Conservation (phyloP, 2,113 vertebrate species). For the Trichechus manatus region DNA sequence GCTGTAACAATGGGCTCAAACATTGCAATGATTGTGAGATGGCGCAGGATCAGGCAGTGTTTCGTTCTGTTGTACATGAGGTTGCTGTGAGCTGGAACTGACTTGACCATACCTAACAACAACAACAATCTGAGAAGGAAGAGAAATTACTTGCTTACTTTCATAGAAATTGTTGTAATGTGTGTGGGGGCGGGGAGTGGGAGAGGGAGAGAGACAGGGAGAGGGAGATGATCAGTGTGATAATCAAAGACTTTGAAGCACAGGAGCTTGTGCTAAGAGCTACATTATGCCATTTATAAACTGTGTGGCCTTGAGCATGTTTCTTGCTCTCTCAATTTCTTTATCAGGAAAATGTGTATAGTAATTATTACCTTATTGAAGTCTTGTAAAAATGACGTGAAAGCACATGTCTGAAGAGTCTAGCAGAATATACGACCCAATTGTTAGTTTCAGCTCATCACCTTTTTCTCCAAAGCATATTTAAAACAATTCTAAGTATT, state of each 20-base stretch:
- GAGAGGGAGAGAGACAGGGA: background rate
- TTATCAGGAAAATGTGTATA: no score
- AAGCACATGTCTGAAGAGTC: background rate
- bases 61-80: no score
- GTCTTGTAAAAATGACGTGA: background rate
- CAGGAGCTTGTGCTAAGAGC: background rate
- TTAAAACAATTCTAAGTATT: background rate
- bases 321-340: background rate
- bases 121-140: background rate
- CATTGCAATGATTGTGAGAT: no score
- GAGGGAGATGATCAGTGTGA: background rate
- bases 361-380: background rate
- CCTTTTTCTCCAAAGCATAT: background rate
- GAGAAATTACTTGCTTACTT: background rate
- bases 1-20: no score
- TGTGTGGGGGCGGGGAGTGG: rapidly evolving
- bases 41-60: no score
- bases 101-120: no score
- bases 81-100: no score
- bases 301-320: background rate
- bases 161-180: background rate
- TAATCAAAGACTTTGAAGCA: background rate
- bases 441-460: background rate
- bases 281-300: background rate
- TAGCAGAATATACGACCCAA: background rate